Conservation (phyloP, 2,888 invertebrate species). For the Melinaea menophilus region DNA sequence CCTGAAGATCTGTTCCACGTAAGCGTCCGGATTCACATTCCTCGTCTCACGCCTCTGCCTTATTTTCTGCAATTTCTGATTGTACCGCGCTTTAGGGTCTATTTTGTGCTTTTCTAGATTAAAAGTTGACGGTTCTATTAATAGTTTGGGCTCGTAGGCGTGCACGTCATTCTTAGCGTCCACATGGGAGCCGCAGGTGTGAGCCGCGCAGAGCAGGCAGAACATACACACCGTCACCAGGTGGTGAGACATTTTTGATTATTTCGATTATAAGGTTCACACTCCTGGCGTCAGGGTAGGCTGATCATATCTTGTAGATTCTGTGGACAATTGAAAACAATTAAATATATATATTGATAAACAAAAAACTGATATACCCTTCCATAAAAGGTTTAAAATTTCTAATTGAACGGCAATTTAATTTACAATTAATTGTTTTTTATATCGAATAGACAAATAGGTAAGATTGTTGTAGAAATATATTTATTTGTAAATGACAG, state of each 20-base stretch:
- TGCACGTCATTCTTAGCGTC: slow-evolving; percentile 51
- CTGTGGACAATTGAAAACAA: slow-evolving; percentile 28
- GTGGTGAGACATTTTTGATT: slow-evolving; percentile 65
- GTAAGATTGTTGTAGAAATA: too few species aligned
- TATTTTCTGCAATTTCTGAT: slow-evolving; percentile 51
- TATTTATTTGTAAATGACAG: background rate
- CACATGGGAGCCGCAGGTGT: slow-evolving; percentile 86
- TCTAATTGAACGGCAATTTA: too few species aligned
- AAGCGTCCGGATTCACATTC: slow-evolving; percentile 74
- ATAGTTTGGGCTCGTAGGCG: slow-evolving; percentile 43
- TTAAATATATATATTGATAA: background rate
- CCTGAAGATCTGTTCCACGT: slow-evolving; percentile 82
- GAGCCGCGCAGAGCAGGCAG: slow-evolving; percentile 87
- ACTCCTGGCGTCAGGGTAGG: slow-evolving; percentile 16
- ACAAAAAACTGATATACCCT: too few species aligned
- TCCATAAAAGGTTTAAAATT: too few species aligned
- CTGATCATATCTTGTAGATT: slow-evolving; percentile 32
- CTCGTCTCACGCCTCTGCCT: slow-evolving; percentile 48
- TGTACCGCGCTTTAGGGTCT: slow-evolving; percentile 44
- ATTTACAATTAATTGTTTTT: too few species aligned
- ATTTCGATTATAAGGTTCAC: background rate
- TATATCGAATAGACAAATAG: too few species aligned
- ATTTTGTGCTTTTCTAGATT: slow-evolving; percentile 46
- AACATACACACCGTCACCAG: slow-evolving; percentile 90
- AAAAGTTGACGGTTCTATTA: slow-evolving; percentile 37